Evolutionary conservation across 2,888 invertebrate species (phyloP).

Genomic region (Nasonovia ribisnigri): DNA sequence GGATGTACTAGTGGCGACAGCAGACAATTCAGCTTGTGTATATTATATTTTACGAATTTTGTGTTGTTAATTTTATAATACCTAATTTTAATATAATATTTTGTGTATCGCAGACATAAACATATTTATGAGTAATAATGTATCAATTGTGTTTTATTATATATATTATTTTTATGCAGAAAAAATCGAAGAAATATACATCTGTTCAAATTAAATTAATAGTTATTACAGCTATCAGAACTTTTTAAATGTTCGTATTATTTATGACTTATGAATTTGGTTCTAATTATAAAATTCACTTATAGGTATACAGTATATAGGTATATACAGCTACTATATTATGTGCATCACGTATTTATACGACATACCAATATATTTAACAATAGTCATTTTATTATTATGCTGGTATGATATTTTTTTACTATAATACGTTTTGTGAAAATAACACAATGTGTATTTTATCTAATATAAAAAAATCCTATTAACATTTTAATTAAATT

Average conservation of each 20-base stretch:
- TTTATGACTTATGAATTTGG: not conserved
- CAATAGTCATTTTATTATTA: not conserved
- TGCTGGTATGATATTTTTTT: not conserved
- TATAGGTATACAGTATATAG: not conserved
- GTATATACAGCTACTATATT: not conserved
- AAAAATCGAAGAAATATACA: not conserved
- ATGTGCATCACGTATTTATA: too few relatives aligned
- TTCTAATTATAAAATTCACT: not conserved
- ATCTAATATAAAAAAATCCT: not conserved
- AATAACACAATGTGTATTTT: not conserved
- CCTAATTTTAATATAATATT: not conserved
- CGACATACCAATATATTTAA: not conserved
- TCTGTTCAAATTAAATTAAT: not conserved
- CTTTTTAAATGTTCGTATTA: not conserved
- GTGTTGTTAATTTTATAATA: not conserved
- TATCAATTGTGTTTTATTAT: not conserved
- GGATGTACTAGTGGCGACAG: constrained; percentile 70
- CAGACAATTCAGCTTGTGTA: not conserved
- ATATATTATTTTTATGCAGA: not conserved
- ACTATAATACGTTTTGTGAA: not conserved
- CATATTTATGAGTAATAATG: not conserved
- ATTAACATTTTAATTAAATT: constrained; percentile 27
- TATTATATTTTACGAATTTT: not conserved
- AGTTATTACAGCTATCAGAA: not conserved
- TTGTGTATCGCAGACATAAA: not conserved